These are phyloP conservation scores for Platysteira castanea DNA, from an alignment of 2,113 vertebrate species.

Conservation along the genomic window DNA sequence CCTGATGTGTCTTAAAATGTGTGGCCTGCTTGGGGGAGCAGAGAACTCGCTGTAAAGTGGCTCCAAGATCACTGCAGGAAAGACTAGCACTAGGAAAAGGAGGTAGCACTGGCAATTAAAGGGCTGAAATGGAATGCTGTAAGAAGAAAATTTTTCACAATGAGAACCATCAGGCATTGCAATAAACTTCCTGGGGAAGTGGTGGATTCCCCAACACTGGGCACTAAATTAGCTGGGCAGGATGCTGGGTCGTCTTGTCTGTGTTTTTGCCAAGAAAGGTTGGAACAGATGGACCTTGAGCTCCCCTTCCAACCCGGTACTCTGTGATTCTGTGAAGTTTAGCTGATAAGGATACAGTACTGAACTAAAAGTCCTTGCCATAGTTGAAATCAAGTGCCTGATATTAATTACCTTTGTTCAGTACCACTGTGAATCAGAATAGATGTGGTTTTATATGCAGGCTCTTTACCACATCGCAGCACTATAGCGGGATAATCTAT, in stretches of 20 bases:
- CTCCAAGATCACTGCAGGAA: neutral
- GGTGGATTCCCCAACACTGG: neutral
- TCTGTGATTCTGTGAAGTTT: neutral
- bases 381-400: neutral
- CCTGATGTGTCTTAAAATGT: neutral
- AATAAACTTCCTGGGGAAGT: neutral
- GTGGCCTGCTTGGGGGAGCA: neutral
- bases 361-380: neutral
- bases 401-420: neutral
- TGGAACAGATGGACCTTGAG: neutral
- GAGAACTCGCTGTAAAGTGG: neutral
- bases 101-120: neutral
- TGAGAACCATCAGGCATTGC: neutral
- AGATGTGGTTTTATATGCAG: neutral
- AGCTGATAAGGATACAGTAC: neutral
- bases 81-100: neutral
- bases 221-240: neutral
- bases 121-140: neutral
- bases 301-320: neutral
- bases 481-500: neutral
- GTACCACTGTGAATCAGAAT: neutral
- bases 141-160: neutral
- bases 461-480: neutral
- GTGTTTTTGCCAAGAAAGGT: neutral
- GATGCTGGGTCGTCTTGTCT: neutral